These are phyloP conservation scores for Lamprotornis superbus DNA, from an alignment of 2,113 vertebrate species.

Conservation along the genomic window DNA sequence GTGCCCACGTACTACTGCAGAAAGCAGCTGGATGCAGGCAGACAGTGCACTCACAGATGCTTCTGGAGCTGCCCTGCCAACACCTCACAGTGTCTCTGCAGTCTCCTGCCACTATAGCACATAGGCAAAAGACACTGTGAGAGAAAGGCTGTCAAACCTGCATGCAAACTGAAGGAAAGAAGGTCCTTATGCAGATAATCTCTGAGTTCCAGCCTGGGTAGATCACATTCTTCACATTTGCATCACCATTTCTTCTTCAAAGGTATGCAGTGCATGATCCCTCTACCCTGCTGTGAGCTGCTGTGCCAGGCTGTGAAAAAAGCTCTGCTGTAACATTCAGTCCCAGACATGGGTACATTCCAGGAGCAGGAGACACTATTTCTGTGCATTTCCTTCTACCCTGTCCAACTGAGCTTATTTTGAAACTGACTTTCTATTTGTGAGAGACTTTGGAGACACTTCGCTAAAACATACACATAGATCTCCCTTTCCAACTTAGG, in stretches of 20 bases:
- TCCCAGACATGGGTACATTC: constrained; percentile 27
- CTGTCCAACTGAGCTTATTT: neutral
- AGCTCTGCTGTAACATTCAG: constrained; percentile 24
- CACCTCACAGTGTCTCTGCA: rapidly evolving
- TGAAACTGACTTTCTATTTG: constrained; percentile 7
- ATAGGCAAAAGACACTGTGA: neutral
- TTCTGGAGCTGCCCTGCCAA: neutral
- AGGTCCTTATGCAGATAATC: neutral
- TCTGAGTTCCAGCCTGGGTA: neutral
- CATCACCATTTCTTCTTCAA: neutral
- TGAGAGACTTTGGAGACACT: neutral
- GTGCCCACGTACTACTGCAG: neutral
- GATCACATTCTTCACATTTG: neutral
- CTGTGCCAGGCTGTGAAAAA: neutral
- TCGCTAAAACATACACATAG: neutral
- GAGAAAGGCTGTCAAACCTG: neutral
- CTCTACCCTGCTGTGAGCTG: neutral
- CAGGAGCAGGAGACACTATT: constrained; percentile 8
- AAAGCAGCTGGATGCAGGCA: neutral
- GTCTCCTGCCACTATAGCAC: neutral
- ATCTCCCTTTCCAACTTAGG: neutral
- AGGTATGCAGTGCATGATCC: neutral
- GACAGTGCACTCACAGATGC: neutral
- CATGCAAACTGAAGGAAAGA: neutral
- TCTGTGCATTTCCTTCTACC: neutral